phyloP scores from a whole-genome alignment of 2,113 vertebrate genomes.

The Tragelaphus buxtoni region DNA sequence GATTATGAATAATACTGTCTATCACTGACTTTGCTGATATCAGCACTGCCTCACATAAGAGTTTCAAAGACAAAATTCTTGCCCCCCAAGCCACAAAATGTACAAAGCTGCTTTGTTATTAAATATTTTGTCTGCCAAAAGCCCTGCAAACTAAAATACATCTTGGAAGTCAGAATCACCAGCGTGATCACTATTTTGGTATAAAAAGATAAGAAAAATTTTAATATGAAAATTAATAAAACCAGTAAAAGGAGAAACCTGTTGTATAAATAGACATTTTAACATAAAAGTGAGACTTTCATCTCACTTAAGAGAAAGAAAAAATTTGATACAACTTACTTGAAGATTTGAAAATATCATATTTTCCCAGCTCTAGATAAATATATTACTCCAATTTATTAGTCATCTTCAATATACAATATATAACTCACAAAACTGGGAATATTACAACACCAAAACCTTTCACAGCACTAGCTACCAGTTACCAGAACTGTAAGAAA shows the following conservation, averaged over 20 bases:
- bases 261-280: conserved; percentile 53
- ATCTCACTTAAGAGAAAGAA: conserved; percentile 15
- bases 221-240: conserved; percentile 60
- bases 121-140: conserved; percentile 40
- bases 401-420: conserved; percentile 64
- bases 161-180: conserved; percentile 52
- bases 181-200: conserved; percentile 46
- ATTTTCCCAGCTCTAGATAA: conserved; percentile 64
- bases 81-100: conserved; percentile 55
- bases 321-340: conserved; percentile 33
- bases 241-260: conserved; percentile 49
- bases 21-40: background rate
- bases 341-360: conserved; percentile 57
- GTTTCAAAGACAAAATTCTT: conserved; percentile 51
- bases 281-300: conserved; percentile 51
- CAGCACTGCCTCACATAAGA: conserved; percentile 24
- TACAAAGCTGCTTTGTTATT: conserved; percentile 60
- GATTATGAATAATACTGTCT: conserved; percentile 60
- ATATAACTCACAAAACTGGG: conserved; percentile 45
- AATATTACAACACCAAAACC: conserved; percentile 46
- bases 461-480: conserved; percentile 54
- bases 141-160: conserved; percentile 67
- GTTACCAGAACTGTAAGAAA: conserved; percentile 66
- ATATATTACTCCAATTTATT: conserved; percentile 66
- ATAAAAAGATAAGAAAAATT: conserved; percentile 63